A percentile compares a stretch with the other conserved stretches of the same genome.
These are phyloP conservation scores for Strongylocentrotus purpuratus DNA, from an alignment of 35 echinoderm and acorn worm genomes.

Conservation along the genomic window DNA sequence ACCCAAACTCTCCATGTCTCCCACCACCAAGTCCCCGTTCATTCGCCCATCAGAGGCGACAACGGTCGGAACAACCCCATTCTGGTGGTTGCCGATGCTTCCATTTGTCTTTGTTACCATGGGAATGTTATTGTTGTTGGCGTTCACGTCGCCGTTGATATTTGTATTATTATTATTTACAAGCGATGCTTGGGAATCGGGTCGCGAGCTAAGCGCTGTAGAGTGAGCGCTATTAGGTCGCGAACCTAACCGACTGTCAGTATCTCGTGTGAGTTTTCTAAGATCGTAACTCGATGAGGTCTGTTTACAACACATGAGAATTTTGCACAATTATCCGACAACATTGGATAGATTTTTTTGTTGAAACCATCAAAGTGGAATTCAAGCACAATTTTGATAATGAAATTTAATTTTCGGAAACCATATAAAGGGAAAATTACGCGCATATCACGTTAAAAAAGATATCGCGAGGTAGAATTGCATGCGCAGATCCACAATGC, in stretches of 20 bases:
- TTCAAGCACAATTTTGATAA: too few species aligned
- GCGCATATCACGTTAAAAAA: neutral
- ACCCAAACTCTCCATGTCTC: conserved; percentile 77
- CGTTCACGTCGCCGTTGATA: conserved; percentile 6
- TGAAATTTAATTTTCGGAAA: neutral
- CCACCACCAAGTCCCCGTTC: conserved; percentile 42
- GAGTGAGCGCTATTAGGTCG: conserved; percentile 21
- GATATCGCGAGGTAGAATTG: neutral
- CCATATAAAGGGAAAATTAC: neutral
- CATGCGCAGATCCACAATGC: neutral
- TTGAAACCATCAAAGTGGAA: neutral
- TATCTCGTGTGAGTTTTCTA: neutral
- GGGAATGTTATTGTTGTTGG: conserved; percentile 38
- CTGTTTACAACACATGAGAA: neutral
- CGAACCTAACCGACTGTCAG: neutral
- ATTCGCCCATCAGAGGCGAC: neutral
- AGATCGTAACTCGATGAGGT: conserved; percentile 40
- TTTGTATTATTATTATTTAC: conserved; percentile 4
- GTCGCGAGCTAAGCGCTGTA: neutral
- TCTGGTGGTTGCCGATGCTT: neutral
- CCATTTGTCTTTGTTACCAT: conserved; percentile 20
- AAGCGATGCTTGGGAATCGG: neutral
- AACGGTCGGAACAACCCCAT: neutral
- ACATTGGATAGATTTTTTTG: too few species aligned
- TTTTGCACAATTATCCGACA: too few species aligned